A percentile compares a stretch with the other conserved stretches of the same genome.
These are phyloP conservation scores for Rhea pennata DNA, from an alignment of 2,113 vertebrate species.

Conservation along the genomic window DNA sequence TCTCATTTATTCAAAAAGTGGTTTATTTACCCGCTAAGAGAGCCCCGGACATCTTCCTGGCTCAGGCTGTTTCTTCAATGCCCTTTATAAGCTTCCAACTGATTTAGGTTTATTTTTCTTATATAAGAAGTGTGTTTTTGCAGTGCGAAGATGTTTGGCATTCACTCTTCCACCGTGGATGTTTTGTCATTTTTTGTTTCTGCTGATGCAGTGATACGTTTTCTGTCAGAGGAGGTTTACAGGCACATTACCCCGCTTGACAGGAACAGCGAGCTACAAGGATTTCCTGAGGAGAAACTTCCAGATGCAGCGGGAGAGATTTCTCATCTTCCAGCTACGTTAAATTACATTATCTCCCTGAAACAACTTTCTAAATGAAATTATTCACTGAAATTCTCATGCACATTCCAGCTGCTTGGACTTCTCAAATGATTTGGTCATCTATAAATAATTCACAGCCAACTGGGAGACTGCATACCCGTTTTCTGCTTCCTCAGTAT, in stretches of 20 bases:
- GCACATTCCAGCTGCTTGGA: conserved; percentile 13
- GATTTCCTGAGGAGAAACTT: conserved; percentile 64
- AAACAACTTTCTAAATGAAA: conserved; percentile 65
- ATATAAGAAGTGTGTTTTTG: neutral
- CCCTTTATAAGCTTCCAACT: neutral
- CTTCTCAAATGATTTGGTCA: conserved; percentile 38
- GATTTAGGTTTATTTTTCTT: conserved; percentile 11
- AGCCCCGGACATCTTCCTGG: neutral
- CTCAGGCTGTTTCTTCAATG: neutral
- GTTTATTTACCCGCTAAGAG: neutral
- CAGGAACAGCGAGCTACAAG: conserved; percentile 24
- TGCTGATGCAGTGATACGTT: conserved; percentile 54
- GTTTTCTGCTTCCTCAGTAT: conserved; percentile 15
- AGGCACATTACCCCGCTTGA: conserved; percentile 47
- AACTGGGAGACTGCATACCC: neutral
- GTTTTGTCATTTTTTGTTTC: conserved; percentile 42
- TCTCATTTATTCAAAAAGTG: neutral
- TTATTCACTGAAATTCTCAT: conserved; percentile 34
- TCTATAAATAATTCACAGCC: conserved; percentile 55
- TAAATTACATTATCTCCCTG: conserved; percentile 55
- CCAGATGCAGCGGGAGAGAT: conserved; percentile 29
- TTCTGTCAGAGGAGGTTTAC: conserved; percentile 35
- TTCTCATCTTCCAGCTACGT: conserved; percentile 30
- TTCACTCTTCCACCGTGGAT: neutral
- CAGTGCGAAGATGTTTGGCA: neutral